Evolutionary conservation across 2,113 vertebrate species (phyloP).

Genomic region (Leptobrachium ailaonicum): DNA sequence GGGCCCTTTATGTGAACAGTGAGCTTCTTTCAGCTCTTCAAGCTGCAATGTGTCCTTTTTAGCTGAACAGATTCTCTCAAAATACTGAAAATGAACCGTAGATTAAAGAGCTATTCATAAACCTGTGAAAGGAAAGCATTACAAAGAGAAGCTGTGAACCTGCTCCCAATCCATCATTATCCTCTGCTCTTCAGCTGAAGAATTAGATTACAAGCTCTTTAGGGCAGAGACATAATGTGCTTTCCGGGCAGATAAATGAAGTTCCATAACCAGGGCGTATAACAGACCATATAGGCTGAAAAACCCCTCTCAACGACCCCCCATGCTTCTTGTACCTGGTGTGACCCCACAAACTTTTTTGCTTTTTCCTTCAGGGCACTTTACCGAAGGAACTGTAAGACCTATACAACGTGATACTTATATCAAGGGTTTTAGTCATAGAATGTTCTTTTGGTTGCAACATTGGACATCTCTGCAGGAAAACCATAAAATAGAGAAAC

Average conservation of each 20-base stretch:
- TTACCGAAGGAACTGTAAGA: too few species aligned
- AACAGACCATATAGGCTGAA: too few species aligned
- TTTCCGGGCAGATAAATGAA: background rate
- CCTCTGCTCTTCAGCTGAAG: constrained; percentile 23
- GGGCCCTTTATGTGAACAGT: constrained; percentile 7
- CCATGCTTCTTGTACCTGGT: too few species aligned
- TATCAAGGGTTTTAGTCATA: too few species aligned
- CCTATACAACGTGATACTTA: too few species aligned
- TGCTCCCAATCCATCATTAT: constrained; percentile 33
- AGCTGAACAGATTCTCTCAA: constrained; percentile 35
- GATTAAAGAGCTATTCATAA: constrained; percentile 20
- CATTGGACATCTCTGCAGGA: too few species aligned
- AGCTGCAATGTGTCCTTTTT: constrained; percentile 3
- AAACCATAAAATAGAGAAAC: too few species aligned
- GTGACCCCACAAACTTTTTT: too few species aligned
- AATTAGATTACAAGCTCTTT: constrained; percentile 39
- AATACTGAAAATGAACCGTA: constrained; percentile 37
- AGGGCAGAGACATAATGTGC: constrained; percentile 10
- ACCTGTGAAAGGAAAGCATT: constrained; percentile 23
- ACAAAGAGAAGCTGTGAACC: constrained; percentile 32
- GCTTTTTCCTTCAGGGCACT: too few species aligned
- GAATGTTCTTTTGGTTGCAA: too few species aligned
- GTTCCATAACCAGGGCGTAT: too few species aligned
- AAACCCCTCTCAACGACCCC: too few species aligned
- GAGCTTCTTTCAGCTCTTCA: background rate